Conservation (phyloP, 2,888 invertebrate genomes). For the Branchellion lobata region DNA sequence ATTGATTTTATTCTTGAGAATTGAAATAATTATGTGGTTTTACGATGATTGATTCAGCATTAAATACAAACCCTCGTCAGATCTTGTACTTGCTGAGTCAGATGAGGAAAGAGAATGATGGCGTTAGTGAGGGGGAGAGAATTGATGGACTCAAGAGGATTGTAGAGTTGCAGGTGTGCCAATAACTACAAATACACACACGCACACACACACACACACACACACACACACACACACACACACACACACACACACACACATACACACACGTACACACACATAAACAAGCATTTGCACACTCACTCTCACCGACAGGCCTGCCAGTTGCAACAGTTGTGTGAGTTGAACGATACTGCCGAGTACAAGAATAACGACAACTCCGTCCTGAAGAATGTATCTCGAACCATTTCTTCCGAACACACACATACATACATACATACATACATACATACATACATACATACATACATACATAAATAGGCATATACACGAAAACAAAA, state of each 20-base stretch:
- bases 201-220: neutral
- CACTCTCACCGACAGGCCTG: too few relatives aligned
- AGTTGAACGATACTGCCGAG: neutral
- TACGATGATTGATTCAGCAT: neutral
- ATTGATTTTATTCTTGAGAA: too few relatives aligned
- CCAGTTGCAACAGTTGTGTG: too few relatives aligned
- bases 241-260: too few relatives aligned
- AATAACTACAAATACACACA: neutral
- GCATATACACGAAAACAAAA: neutral
- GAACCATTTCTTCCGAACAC: too few relatives aligned
- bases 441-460: neutral
- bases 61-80: constrained; percentile 2
- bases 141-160: constrained; percentile 46
- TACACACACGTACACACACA: too few relatives aligned
- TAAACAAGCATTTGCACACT: too few relatives aligned
- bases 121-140: neutral
- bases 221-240: too few relatives aligned
- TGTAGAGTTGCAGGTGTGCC: constrained; percentile 46
- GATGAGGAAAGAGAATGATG: constrained; percentile 37
- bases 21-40: too few relatives aligned
- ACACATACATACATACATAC: neutral
- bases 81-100: constrained; percentile 47
- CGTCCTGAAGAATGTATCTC: neutral
- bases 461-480: neutral
- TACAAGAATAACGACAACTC: neutral